Conservation (phyloP, 2,797 vertebrate species). For the Hylomyscus alleni region DNA sequence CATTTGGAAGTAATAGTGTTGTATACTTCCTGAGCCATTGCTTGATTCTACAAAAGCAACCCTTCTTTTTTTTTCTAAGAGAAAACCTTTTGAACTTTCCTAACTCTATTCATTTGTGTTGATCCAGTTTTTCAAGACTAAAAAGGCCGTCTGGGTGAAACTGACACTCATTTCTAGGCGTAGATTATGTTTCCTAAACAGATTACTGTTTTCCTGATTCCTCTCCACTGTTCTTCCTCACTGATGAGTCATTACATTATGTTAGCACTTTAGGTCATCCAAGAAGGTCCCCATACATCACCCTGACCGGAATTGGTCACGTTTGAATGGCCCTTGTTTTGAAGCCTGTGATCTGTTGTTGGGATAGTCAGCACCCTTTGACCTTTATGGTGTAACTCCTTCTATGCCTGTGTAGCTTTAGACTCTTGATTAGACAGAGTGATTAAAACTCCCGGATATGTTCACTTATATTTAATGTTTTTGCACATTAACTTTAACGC, state of each 20-base stretch:
- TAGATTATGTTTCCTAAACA: slow-evolving; percentile 73
- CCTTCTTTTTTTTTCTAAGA: slow-evolving; percentile 24
- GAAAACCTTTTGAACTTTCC: slow-evolving; percentile 82
- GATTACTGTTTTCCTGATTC: slow-evolving; percentile 67
- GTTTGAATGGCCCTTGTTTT: slow-evolving; percentile 70
- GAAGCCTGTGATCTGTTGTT: slow-evolving; percentile 64
- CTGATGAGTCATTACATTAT: slow-evolving; percentile 76
- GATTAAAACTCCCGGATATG: slow-evolving; percentile 79
- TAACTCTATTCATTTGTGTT: slow-evolving; percentile 74
- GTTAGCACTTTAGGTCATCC: slow-evolving; percentile 66
- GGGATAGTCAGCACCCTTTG: slow-evolving; percentile 36
- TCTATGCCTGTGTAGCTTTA: slow-evolving; percentile 68
- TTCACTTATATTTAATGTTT: slow-evolving; percentile 82
- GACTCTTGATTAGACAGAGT: slow-evolving; percentile 75
- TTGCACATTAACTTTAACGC: slow-evolving; percentile 81
- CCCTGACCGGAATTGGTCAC: slow-evolving; percentile 63
- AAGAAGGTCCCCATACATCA: slow-evolving; percentile 72
- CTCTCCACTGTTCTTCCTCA: slow-evolving; percentile 69
- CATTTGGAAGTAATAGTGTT: slow-evolving; percentile 79
- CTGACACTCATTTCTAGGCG: slow-evolving; percentile 59
- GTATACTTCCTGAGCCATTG: slow-evolving; percentile 54
- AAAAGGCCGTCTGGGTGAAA: slow-evolving; percentile 66
- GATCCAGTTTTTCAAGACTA: slow-evolving; percentile 74
- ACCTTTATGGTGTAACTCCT: slow-evolving; percentile 73
- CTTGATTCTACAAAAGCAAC: slow-evolving; percentile 76